A percentile compares a stretch with the other conserved stretches of the same genome.
Evolutionary conservation across 2,888 invertebrate genomes (phyloP).

Genomic region (Oscheius myriophilus): DNA sequence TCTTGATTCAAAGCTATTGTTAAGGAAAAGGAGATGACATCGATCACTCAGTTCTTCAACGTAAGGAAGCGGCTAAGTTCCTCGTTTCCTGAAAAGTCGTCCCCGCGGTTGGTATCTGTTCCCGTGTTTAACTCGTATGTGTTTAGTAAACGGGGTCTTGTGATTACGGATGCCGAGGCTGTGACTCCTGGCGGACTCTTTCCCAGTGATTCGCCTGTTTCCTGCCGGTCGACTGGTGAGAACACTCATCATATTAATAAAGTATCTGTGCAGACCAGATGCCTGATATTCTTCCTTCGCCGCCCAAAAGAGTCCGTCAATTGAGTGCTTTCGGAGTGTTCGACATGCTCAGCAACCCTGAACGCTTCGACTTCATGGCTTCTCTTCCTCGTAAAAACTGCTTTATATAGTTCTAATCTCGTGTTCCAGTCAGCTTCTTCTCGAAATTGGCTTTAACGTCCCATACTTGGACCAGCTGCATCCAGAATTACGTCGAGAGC

Average conservation of each 20-base stretch:
- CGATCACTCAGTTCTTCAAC: constrained; percentile 19
- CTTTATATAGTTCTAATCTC: background rate
- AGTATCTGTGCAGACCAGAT: background rate
- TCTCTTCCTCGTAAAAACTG: constrained; percentile 7
- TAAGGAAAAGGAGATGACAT: background rate
- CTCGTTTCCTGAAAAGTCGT: background rate
- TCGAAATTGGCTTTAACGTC: constrained; percentile 15
- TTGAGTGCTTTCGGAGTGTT: constrained; percentile 13
- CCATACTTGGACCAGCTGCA: constrained; percentile 1
- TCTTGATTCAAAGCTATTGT: background rate
- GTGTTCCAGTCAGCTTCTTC: constrained; percentile 5
- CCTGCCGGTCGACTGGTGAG: background rate
- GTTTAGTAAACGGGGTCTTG: constrained; percentile 5
- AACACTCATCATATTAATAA: background rate
- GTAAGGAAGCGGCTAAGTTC: constrained; percentile 13
- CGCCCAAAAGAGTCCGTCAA: constrained; percentile 8
- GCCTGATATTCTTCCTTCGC: constrained; percentile 9
- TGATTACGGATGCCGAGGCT: background rate
- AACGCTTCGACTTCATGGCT: constrained; percentile 19
- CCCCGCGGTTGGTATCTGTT: background rate
- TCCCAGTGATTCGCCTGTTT: background rate
- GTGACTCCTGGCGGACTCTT: background rate
- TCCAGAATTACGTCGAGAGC: constrained; percentile 2
- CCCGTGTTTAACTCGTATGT: background rate
- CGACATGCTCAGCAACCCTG: background rate